Evolutionary conservation across 2,888 invertebrate genomes (phyloP).

Genomic region (Gordius sp.): DNA sequence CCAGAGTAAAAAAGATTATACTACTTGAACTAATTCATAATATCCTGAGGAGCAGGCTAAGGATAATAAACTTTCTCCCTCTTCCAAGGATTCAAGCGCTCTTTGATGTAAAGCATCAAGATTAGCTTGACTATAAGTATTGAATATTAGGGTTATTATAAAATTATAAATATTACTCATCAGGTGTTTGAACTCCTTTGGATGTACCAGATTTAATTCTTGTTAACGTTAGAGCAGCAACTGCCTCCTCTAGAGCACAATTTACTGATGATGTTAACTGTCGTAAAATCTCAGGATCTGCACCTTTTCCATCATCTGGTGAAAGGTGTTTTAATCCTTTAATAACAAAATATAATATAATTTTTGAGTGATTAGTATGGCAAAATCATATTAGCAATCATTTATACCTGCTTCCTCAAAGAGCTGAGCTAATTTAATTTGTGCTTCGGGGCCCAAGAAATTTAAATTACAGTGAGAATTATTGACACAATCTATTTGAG

Average conservation of each 20-base stretch:
- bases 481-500: neutral
- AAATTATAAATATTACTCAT: neutral
- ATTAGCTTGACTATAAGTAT: neutral
- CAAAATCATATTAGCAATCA: too few relatives aligned
- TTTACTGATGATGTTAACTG: constrained; percentile 61
- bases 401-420: constrained; percentile 16
- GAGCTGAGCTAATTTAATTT: constrained; percentile 10
- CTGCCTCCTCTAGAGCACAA: constrained; percentile 82
- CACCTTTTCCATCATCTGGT: constrained; percentile 24
- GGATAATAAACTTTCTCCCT: constrained; percentile 77
- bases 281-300: constrained; percentile 60
- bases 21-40: constrained; percentile 75
- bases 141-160: neutral
- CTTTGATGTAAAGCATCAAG: constrained; percentile 34
- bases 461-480: constrained; percentile 10
- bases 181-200: neutral
- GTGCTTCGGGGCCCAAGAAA: constrained; percentile 7
- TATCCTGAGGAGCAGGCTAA: constrained; percentile 89
- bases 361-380: too few relatives aligned
- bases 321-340: constrained; percentile 6
- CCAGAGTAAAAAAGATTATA: constrained; percentile 13
- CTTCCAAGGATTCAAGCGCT: constrained; percentile 82
- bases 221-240: constrained; percentile 80
- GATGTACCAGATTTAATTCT: constrained; percentile 30
- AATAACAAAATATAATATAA: neutral